Evolutionary conservation across 2,888 invertebrate genomes (phyloP), one percentile per base, ranked within the genome.

Genomic region (Aspidapion aeneum): DNA sequence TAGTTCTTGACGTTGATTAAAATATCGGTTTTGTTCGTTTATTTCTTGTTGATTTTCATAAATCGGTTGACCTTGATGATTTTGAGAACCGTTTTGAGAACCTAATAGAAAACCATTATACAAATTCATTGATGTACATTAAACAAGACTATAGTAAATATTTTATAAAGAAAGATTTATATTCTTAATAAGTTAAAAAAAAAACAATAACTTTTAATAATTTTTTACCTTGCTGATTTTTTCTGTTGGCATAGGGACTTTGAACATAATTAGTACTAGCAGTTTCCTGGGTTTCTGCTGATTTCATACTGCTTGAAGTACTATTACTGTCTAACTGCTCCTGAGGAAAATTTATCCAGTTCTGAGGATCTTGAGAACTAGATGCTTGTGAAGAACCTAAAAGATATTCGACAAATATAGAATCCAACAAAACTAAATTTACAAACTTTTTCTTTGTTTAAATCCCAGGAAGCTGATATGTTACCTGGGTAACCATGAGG

Each of bases 271-370:
- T 78, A 68, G 83, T 83, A 12, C 35, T 35, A 12, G 3, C 12
- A 35, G 35, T 35, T 70, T 84, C 78, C 0, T 74, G 82, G 17
- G 85, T 77, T 52, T 86, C 86, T 76, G 84, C 83, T n/a, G 86
- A 86, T 73, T 85, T 74, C 78, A 86, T 81, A 18, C 86, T 86
- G 69, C 87, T 88, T 1, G 87, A 86, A 1, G 87, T 82, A 35
- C 82, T 83, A 17, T 82, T 82, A 60, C 82, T 83, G 55, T 82
- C 82, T 66, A 87, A 75, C 82, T 84, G 78, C 59, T 77, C 76
- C 16, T 63, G 66, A 3, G 71, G 68, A 65, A 72, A 73, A 65
- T 82, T 84, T 22, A 74, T 56, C 87, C 87, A 88, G 17, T 85
- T 83, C 21, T 82, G 78, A 66, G 85, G 84, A 71, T 88, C 88